These are phyloP conservation scores for Trichogramma evanescens DNA, from an alignment of 2,888 invertebrate species.

Conservation along the genomic window DNA sequence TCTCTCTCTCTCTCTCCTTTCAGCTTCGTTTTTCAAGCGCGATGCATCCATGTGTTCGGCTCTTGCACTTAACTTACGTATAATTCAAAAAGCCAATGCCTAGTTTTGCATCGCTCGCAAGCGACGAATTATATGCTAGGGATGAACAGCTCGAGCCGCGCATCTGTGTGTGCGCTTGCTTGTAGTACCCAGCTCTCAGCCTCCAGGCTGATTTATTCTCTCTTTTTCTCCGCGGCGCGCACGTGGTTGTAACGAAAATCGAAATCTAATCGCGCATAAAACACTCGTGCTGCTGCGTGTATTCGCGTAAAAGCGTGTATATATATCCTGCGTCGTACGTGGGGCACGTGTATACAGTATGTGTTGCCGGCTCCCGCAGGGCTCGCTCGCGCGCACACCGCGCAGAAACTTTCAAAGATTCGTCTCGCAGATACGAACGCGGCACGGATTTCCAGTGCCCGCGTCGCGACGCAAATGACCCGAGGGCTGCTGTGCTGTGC, in stretches of 20 bases:
- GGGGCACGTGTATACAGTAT: too few species aligned
- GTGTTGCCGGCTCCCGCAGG: slow-evolving; percentile 1
- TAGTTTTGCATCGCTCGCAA: too few species aligned
- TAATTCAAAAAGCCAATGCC: too few species aligned
- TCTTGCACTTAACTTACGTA: too few species aligned
- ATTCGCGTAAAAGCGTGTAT: not conserved
- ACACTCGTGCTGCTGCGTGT: slow-evolving; percentile 1
- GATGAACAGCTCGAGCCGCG: not conserved
- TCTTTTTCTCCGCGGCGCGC: not conserved
- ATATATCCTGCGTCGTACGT: not conserved
- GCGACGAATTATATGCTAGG: too few species aligned
- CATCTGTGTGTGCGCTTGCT: not conserved
- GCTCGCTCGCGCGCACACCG: not conserved
- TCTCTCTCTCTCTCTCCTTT: too few species aligned
- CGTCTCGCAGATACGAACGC: not conserved
- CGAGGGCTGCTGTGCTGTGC: not conserved
- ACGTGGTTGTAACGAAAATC: not conserved
- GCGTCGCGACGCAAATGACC: slow-evolving; percentile 1
- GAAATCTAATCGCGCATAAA: slow-evolving; percentile 5
- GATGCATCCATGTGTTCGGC: too few species aligned
- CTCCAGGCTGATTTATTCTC: too few species aligned
- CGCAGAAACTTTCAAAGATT: not conserved
- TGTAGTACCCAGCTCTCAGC: too few species aligned
- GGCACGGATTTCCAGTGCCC: not conserved
- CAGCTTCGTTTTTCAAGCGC: too few species aligned